Conservation (phyloP, 2,888 invertebrate genomes). For the Aradus depressus region DNA sequence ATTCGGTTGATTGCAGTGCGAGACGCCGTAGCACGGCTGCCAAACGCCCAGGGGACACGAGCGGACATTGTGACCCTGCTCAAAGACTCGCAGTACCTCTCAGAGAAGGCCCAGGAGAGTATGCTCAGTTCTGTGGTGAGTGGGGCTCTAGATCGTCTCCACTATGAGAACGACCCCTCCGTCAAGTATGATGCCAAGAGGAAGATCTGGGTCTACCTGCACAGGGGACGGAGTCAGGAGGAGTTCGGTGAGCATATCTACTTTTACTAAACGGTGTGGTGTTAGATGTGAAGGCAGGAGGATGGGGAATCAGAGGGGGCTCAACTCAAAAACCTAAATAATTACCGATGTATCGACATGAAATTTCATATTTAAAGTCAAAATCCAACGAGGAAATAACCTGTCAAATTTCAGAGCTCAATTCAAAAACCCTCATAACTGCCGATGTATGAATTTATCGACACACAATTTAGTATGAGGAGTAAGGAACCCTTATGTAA, state of each 20-base stretch:
- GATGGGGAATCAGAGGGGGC: no score
- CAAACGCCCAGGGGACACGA: conserved; percentile 87
- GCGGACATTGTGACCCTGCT: conserved; percentile 83
- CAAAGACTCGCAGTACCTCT: conserved; percentile 47
- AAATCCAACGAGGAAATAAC: no score
- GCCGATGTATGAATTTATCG: no score
- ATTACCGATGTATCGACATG: no score
- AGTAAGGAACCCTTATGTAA: no score
- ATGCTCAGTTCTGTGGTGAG: conserved; percentile 73
- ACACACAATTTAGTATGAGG: no score
- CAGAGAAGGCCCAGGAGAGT: conserved; percentile 41
- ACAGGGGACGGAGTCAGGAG: conserved; percentile 54
- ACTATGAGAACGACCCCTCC: conserved; percentile 83
- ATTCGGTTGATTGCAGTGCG: conserved; percentile 53
- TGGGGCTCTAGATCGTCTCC: conserved; percentile 79
- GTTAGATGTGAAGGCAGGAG: no score
- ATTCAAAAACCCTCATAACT: no score
- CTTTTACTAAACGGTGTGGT: no score
- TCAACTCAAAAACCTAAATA: no score
- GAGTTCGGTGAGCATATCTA: conserved; percentile 56
- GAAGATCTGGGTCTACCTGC: conserved; percentile 93
- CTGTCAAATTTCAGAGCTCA: no score
- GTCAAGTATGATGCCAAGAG: conserved; percentile 85
- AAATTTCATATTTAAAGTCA: no score
- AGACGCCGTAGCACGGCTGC: conserved; percentile 84